phyloP scores from a whole-genome alignment of 2,888 invertebrate genomes.

The Protodeltote pygarga region DNA sequence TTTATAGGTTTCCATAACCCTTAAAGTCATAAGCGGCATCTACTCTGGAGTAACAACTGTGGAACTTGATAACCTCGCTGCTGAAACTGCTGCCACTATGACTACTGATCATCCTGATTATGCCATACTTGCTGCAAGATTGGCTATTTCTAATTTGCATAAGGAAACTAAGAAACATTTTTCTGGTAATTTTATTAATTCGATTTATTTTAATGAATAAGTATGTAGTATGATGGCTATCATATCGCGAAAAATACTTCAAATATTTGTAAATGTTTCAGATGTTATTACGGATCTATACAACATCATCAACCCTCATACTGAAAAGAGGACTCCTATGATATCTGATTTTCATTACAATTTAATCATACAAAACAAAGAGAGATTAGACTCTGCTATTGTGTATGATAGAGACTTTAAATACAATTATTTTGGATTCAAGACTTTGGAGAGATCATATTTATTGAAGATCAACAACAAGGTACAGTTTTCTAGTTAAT shows the following conservation, averaged over 20 bases:
- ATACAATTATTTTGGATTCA: conserved; percentile 99
- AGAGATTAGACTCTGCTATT: conserved; percentile 96
- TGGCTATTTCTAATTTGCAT: conserved; percentile 98
- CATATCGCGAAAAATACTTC: no score
- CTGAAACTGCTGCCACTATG: conserved; percentile 99
- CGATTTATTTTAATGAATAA: neutral
- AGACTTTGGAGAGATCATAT: conserved; percentile 98
- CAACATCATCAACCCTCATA: conserved; percentile 91
- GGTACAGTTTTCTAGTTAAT: conserved; percentile 59
- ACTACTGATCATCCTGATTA: conserved; percentile 99
- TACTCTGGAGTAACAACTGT: conserved; percentile 99
- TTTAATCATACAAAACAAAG: conserved; percentile 95
- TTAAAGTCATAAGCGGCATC: conserved; percentile 97
- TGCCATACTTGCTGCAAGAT: conserved; percentile 94
- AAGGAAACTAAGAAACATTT: conserved; percentile 99
- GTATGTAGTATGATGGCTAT: no score
- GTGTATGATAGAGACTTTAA: conserved; percentile 98
- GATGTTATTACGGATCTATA: conserved; percentile 97
- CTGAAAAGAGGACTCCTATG: conserved; percentile 92
- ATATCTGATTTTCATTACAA: conserved; percentile 94
- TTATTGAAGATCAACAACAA: conserved; percentile 96
- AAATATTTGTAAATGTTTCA: conserved; percentile 76
- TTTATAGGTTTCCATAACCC: conserved; percentile 91
- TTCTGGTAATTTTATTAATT: conserved; percentile 88
- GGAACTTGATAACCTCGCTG: conserved; percentile 98